phyloP scores from a whole-genome alignment of 1,140 invertebrate genomes.

The Lucilia cuprina region DNA sequence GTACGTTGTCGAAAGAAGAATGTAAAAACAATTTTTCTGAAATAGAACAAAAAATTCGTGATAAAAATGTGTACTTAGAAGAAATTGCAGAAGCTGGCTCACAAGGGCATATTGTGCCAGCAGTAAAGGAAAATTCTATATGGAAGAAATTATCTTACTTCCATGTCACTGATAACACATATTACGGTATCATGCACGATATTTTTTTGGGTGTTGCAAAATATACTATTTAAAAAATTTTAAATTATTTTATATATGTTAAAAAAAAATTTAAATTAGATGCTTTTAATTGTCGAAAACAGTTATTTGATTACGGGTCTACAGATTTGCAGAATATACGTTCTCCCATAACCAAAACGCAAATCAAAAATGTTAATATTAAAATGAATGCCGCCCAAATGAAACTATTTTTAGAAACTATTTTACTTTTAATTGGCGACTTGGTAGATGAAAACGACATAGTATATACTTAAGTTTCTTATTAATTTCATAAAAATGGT shows the following conservation, averaged over 20 bases:
- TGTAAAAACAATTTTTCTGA: background rate
- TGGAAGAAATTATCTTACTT: slow-evolving; percentile 6
- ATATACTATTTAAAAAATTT: slow-evolving; percentile 27
- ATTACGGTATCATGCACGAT: slow-evolving; percentile 26
- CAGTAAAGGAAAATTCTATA: slow-evolving; percentile 16
- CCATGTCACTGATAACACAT: slow-evolving; percentile 32
- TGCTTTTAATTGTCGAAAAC: slow-evolving; percentile 26
- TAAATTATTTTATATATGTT: slow-evolving; percentile 33
- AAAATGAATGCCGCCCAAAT: slow-evolving; percentile 30
- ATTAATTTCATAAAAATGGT: no score
- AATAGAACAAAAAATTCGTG: background rate
- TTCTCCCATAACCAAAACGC: slow-evolving; percentile 18
- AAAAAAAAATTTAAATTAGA: slow-evolving; percentile 14
- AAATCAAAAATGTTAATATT: slow-evolving; percentile 18
- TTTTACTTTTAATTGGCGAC: slow-evolving; percentile 24
- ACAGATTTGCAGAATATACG: slow-evolving; percentile 28
- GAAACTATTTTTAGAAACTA: slow-evolving; percentile 21
- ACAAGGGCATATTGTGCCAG: background rate
- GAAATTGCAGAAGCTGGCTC: background rate
- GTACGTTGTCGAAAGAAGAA: background rate
- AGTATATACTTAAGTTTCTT: background rate
- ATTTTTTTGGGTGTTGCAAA: slow-evolving; percentile 20
- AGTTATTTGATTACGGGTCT: slow-evolving; percentile 17
- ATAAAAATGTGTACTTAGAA: background rate
- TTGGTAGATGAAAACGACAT: slow-evolving; percentile 5